Evolutionary conservation across 2,797 vertebrate genomes (phyloP), one percentile per base, ranked within the genome.

Genomic region (Sebastes steindachneri): DNA sequence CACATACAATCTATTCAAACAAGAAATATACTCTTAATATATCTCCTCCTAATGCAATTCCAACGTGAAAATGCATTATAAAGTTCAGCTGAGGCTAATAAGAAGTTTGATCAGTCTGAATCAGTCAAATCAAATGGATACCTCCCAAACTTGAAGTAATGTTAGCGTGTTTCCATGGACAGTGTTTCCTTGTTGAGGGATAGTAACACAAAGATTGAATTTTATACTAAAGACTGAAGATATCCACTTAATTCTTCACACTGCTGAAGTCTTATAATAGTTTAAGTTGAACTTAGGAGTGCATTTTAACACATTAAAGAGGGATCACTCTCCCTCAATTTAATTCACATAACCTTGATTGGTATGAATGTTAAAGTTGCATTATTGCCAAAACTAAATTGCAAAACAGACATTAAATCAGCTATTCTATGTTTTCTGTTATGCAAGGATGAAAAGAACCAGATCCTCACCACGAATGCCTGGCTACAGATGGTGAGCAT

Each of bases 401-500:
- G 7, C 3, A 69, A 45, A 0, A 17, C 41, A 45, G 41, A 45
- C 41, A 64, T 48, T 25, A 65, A 71, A 45, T 69, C 8, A 54
- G 31, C 17, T 62, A 4, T 73, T 68, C n/a, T 68, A 51, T 86
- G 28, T 21, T 85, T 79, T 78, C n/a, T 86, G 66, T 71, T 82
- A 5, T 82, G 64, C 28, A 85, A 97, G 96, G 96, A 97, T 93
- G 96, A 97, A 85, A 96, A 96, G 90, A 96, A 95, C 83, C 96
- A 97, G 91, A 92, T 96, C 66, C 92, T 97, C 66, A 96, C 95
- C 75, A 94, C 95, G 2, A 97, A 96, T 15, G 93, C 96, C 63
- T 96, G 96, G 96, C 91, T 97, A 63, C 96, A 96, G 88, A 96
- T 97, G 96, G 96, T 96, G 87, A 96, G 94, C 76, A 68, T 21